Evolutionary conservation across 1,140 invertebrate species (phyloP), one percentile per base, ranked within the genome.

Genomic region (Heterodera schachtii): DNA sequence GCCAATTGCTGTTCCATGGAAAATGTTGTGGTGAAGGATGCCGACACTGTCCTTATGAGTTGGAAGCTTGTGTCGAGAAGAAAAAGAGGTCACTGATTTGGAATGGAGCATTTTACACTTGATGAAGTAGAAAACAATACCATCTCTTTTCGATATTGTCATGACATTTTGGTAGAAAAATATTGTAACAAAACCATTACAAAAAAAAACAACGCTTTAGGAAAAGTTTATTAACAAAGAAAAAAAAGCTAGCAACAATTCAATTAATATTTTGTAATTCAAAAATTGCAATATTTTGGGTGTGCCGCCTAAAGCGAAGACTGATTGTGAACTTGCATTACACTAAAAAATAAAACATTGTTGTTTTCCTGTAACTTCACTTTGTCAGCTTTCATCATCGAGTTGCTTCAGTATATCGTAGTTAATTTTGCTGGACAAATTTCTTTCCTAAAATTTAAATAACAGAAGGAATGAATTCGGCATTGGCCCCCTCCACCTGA

Each of bases 401-500:
- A 86, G 81, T 70, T 87, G 73, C 47, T 95, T 95, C 16, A 98
- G 91, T 31, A 98, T 96, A 86, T 98, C 96, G 89, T 98, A 98
- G 91, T 98, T 97, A 52, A 98, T 97, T 92, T 98, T 98, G 6
- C 93, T 94, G 0, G 96, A 98, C 80, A 98, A 94, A 89, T 95
- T 95, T 90, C 96, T 97, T 52, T 89, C 88, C 84, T 89, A 73
- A 79, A 87, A 47, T 16, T 43, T 21, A 2, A 47, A 44, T 75
- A 43, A 21, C 21, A n/a, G 31, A 71, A 78, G 44, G 11, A 43
- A 66, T 46, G 31, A 67, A 44, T 31, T 31, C 31, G n/a, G n/a
- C 67, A 70, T 70, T 70, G 9, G 41, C 21, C 9, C 9, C 9
- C 41, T 43, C n/a, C 5, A 88, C 85, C 81, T 87, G 86, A 60